Conservation (phyloP, 1,140 invertebrate species). For the Venturia canescens region DNA sequence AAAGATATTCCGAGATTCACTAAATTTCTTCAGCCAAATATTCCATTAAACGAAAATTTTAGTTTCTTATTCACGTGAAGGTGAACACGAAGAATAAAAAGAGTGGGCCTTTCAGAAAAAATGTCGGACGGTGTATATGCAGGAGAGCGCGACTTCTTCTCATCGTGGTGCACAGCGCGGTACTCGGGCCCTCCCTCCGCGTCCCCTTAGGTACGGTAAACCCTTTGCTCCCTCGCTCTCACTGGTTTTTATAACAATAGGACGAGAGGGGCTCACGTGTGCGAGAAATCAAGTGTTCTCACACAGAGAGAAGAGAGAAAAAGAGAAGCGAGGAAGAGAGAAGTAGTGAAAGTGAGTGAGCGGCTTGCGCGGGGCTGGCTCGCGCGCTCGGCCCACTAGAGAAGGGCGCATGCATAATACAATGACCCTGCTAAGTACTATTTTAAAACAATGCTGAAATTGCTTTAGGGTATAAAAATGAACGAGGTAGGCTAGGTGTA, state of each 20-base stretch:
- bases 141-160: slow-evolving; percentile 48
- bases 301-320: slow-evolving; percentile 58
- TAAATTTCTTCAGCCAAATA: too few relatives aligned
- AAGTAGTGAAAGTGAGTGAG: slow-evolving; percentile 2
- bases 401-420: slow-evolving; percentile 77
- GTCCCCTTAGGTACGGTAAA: slow-evolving; percentile 11
- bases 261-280: slow-evolving; percentile 73
- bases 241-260: slow-evolving; percentile 71
- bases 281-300: slow-evolving; percentile 77
- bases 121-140: slow-evolving; percentile 49
- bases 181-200: slow-evolving; percentile 24
- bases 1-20: background rate
- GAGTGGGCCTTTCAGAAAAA: slow-evolving; percentile 71
- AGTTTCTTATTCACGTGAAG: slow-evolving; percentile 13
- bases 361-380: slow-evolving; percentile 34
- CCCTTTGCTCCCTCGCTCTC: slow-evolving; percentile 20
- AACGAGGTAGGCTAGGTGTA: slow-evolving; percentile 77
- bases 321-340: slow-evolving; percentile 2
- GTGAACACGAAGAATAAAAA: slow-evolving; percentile 51
- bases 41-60: background rate
- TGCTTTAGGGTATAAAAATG: slow-evolving; percentile 79
- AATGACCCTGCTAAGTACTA: slow-evolving; percentile 79
- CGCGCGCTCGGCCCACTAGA: slow-evolving; percentile 48
- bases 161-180: slow-evolving; percentile 43
- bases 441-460: slow-evolving; percentile 79